Evolutionary conservation across 2,113 vertebrate species (phyloP), one percentile per base, ranked within the genome.

Genomic region (Ptyas mucosa): DNA sequence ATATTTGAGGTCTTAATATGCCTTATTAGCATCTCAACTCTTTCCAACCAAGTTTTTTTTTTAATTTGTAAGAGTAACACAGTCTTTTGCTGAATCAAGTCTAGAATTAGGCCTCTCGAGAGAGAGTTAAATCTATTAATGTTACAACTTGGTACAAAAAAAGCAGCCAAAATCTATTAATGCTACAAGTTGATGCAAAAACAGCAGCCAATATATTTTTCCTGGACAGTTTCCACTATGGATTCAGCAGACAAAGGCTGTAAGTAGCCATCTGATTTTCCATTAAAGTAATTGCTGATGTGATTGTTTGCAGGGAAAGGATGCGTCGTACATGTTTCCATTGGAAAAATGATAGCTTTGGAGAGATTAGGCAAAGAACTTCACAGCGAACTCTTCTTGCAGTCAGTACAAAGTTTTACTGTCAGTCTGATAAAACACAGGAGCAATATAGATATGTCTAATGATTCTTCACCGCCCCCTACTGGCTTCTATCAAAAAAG

Each of bases 51-150:
- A 52, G 8, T 53, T 15, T 26, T 43, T 15, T n/a, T 26, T 34
- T 81, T 92, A 53, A 95, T 57, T 94, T 46, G 57, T 54, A 92
- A 94, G 86, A 93, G 43, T 52, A 91, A 54, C 89, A 95, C 94
- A 96, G 93, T 85, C 39, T 34, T 86, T 93, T 94, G 91, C 88
- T 0, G 21, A 94, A 95, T 93, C 93, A 90, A 93, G 87, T 57
- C 93, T 94, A 95, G 94, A 96, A 95, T 96, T 96, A 97, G 95
- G 89, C 18, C 93, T 96, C 96, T 96, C 96, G 96, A 91, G 96
- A 96, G 97, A 96, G 86, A 95, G 88, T 96, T 96, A 97, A 96
- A 97, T 96, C 95, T 94, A 96, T 89, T 96, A 95, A 94, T 95
- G 94, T 95, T 94, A 95, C 93, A 96, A 81, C 43, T 39, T 94